Base-by-base conservation (phyloP, 2,888 invertebrate species). In the Ditula angustiorana region DNA sequence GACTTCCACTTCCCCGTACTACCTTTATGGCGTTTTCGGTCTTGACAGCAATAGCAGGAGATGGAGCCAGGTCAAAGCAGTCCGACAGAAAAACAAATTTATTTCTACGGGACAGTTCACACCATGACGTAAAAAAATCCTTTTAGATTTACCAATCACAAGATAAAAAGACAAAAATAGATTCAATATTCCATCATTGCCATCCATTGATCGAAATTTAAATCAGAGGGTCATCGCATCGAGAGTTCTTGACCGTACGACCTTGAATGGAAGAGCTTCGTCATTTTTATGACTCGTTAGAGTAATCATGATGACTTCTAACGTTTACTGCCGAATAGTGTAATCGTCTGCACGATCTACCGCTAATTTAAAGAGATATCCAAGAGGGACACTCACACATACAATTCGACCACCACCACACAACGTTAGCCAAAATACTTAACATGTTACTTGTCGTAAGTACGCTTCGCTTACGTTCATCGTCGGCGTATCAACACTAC, bases 221-320 rank as follows among this genome's bases (percentile, higher is more conserved):
- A 57, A 56, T 49, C 46, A 24, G 37, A 24, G 30, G 62, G 41
- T 50, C 44, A 57, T 50, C 33, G 47, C 44, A 57, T 50, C 33
- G 47, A 50, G 56, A 49, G 50, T 30, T 24, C 62, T 50, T 63
- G 62, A 57, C 62, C 50, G 57, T 50, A 23, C 41, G 50, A 50
- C 57, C 41, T 57, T 63, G 62, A 30, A 50, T 63, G 57, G 50
- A 57, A 63, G 50, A 63, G 37, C 55, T 47, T 49, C 37, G 35
- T 28, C 28, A 41, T 41, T 41, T 61, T 28, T 37, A 28, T n/a
- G 28, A 33, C 5, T 56, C 56, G 37, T 30, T 41, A 50, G 57
- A 63, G 50, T 37, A 56, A 49, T 53, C 35, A 53, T 49, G 56
- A 57, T 46, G 37, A 49, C 35, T 41, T 37, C 44, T n/a, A 26